phyloP scores from a whole-genome alignment of 1,140 invertebrate species.

The Trissolcus basalis region DNA sequence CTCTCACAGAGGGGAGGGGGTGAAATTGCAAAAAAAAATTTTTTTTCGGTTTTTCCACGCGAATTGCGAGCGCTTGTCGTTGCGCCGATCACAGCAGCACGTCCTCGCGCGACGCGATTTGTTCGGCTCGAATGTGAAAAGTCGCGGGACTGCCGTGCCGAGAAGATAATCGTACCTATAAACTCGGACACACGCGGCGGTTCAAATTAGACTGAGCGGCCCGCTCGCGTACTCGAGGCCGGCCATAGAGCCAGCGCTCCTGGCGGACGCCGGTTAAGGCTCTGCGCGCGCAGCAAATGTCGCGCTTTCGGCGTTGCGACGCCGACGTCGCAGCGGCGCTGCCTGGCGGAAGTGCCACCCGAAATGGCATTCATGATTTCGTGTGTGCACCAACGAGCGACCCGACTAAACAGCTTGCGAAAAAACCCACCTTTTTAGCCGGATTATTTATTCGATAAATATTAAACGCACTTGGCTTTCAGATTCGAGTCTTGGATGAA shows the following conservation, averaged over 20 bases:
- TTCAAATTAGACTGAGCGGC: conserved; percentile 77
- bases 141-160: conserved; percentile 59
- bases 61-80: too few relatives aligned
- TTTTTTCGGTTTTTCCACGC: too few relatives aligned
- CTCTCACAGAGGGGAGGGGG: too few relatives aligned
- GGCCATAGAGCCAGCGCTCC: conserved; percentile 74
- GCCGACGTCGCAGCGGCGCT: conserved; percentile 54
- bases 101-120: conserved; percentile 32
- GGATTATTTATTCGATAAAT: background rate
- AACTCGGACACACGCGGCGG: conserved; percentile 73
- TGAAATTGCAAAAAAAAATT: background rate
- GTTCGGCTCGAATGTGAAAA: conserved; percentile 23
- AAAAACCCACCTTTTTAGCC: background rate
- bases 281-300: conserved; percentile 71
- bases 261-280: conserved; percentile 73
- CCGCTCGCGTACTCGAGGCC: conserved; percentile 71
- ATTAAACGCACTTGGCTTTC: background rate
- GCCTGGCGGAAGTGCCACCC: conserved; percentile 53
- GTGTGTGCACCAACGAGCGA: conserved; percentile 67
- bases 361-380: conserved; percentile 64
- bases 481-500: too few relatives aligned
- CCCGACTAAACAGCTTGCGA: conserved; percentile 54
- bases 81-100: conserved; percentile 24
- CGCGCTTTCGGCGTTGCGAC: conserved; percentile 52
- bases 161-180: conserved; percentile 69